phyloP scores from a whole-genome alignment of 2,888 invertebrate species.

The Chrysolina oricalcia region DNA sequence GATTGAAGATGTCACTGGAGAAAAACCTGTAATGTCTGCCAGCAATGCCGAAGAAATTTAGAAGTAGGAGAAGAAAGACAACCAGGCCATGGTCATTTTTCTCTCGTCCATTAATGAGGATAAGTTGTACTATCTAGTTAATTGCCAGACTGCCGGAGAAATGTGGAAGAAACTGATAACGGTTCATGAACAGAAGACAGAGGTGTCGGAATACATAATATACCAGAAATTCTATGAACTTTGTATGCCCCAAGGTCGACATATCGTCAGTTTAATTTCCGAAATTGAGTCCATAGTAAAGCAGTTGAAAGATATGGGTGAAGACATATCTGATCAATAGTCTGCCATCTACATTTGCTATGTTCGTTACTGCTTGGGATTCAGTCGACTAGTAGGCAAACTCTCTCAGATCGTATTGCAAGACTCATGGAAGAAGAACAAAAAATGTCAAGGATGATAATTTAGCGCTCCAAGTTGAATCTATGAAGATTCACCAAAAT shows the following conservation, averaged over 20 bases:
- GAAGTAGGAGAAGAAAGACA: too few species aligned
- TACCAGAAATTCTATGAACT: conserved; percentile 48
- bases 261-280: conserved; percentile 28
- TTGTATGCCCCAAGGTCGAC: neutral
- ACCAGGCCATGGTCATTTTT: too few species aligned
- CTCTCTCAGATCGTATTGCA: neutral
- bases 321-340: too few species aligned
- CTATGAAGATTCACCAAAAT: neutral
- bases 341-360: conserved; percentile 39
- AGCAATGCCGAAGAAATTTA: too few species aligned
- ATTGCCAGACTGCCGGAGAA: conserved; percentile 53
- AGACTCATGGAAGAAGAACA: neutral
- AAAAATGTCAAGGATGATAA: neutral
- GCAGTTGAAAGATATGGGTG: conserved; percentile 44
- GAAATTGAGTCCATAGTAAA: conserved; percentile 41
- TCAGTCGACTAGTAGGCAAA: neutral
- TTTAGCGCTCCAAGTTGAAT: neutral
- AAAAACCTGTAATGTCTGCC: too few species aligned
- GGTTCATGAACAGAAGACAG: conserved; percentile 58
- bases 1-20: neutral
- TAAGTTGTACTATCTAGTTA: neutral
- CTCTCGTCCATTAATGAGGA: neutral
- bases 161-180: too few species aligned
- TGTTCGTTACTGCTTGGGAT: conserved; percentile 32
- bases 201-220: conserved; percentile 54